A percentile compares a stretch with the other conserved stretches of the same genome.
Conservation (phyloP, 2,797 vertebrate genomes). For the Serranus cabrilla region DNA sequence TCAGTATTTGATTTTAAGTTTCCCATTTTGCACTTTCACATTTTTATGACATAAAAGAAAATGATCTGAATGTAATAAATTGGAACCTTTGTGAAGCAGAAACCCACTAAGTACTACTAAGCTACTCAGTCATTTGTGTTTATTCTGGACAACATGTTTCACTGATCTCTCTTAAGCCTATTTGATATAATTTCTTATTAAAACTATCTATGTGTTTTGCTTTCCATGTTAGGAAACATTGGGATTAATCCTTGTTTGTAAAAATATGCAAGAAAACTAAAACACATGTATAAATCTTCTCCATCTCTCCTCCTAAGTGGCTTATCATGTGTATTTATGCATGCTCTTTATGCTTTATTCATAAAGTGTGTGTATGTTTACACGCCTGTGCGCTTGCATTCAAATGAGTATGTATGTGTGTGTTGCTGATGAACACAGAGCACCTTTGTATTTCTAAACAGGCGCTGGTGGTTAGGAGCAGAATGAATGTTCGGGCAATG, state of each 20-base stretch:
- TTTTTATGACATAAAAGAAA: neutral
- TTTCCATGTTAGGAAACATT: neutral
- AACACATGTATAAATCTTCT: neutral
- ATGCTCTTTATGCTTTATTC: neutral
- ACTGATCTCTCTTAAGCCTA: neutral
- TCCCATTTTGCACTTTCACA: constrained; percentile 5
- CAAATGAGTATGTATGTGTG: constrained; percentile 14
- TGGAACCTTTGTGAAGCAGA: constrained; percentile 17
- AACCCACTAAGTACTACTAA: too few species aligned
- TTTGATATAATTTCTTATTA: constrained; percentile 13
- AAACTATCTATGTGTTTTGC: constrained; percentile 12
- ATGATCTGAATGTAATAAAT: constrained; percentile 16
- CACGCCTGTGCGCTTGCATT: too few species aligned
- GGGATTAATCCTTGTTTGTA: neutral
- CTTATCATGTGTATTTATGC: neutral
- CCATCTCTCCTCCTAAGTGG: neutral
- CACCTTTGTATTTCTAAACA: constrained; percentile 76
- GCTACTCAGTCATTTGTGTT: too few species aligned
- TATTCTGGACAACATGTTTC: neutral
- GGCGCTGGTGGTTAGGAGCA: constrained; percentile 49
- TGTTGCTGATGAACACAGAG: constrained; percentile 62
- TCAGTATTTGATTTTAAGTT: constrained; percentile 2
- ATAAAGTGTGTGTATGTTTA: constrained; percentile 21
- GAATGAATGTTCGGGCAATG: constrained; percentile 41
- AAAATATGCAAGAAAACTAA: neutral